Evolutionary conservation across 2,888 invertebrate genomes (phyloP).

Genomic region (Argyresthia goedartella): DNA sequence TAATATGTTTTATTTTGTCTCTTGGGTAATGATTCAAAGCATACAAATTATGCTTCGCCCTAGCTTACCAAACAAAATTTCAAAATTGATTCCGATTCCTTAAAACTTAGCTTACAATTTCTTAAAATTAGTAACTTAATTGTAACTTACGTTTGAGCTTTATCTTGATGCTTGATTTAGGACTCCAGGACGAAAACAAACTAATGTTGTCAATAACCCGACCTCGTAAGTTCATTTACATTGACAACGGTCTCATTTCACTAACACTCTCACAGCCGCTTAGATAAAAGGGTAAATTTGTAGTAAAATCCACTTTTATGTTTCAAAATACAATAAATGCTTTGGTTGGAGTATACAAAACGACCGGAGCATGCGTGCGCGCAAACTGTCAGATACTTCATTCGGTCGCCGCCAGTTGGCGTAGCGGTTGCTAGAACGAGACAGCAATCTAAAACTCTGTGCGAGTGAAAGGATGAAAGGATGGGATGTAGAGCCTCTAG

Average conservation of each 20-base stretch:
- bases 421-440: constrained; percentile 10
- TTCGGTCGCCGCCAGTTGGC: constrained; percentile 46
- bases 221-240: constrained; percentile 62
- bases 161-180: constrained; percentile 64
- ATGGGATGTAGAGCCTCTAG: constrained; percentile 29
- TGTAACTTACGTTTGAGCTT: constrained; percentile 59
- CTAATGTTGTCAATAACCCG: constrained; percentile 43
- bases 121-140: not conserved
- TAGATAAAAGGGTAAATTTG: not conserved
- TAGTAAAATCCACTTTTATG: not conserved
- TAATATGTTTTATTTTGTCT: too few relatives aligned
- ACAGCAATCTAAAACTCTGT: not conserved
- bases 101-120: too few relatives aligned
- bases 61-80: too few relatives aligned
- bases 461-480: constrained; percentile 17
- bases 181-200: constrained; percentile 58
- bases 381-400: constrained; percentile 51
- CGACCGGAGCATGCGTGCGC: constrained; percentile 41
- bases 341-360: constrained; percentile 7
- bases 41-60: too few relatives aligned
- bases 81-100: too few relatives aligned
- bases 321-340: not conserved
- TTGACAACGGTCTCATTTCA: constrained; percentile 36
- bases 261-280: constrained; percentile 22
- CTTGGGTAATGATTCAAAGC: too few relatives aligned